Evolutionary conservation across 2,888 invertebrate species (phyloP).

Genomic region (Melinopterus prodromus): DNA sequence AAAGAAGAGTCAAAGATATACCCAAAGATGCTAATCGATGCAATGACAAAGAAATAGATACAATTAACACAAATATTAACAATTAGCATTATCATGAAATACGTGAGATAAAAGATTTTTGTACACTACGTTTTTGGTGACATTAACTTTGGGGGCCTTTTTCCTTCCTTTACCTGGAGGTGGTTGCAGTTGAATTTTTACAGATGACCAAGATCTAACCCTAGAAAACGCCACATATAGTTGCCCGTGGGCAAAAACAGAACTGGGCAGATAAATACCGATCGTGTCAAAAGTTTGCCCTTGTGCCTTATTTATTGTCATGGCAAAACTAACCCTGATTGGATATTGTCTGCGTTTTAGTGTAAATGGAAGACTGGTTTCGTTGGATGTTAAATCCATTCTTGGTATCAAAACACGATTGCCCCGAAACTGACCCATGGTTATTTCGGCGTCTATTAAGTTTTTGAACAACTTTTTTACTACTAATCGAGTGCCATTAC

Average conservation of each 20-base stretch:
- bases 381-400: slow-evolving; percentile 26
- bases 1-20: too few relatives aligned
- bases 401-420: slow-evolving; percentile 27
- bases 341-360: slow-evolving; percentile 47
- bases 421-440: slow-evolving; percentile 8
- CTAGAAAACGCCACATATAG: slow-evolving; percentile 27
- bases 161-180: too few relatives aligned
- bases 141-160: too few relatives aligned
- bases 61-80: too few relatives aligned
- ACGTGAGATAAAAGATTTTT: too few relatives aligned
- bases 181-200: background rate
- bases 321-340: slow-evolving; percentile 45
- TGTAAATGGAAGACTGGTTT: slow-evolving; percentile 39
- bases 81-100: too few relatives aligned
- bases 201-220: background rate
- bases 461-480: slow-evolving; percentile 20
- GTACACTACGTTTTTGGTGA: too few relatives aligned
- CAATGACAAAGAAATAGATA: too few relatives aligned
- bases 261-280: slow-evolving; percentile 18
- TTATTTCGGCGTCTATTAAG: slow-evolving; percentile 23
- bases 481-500: slow-evolving; percentile 40
- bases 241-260: slow-evolving; percentile 25
- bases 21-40: too few relatives aligned
- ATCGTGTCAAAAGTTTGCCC: slow-evolving; percentile 39
- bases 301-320: slow-evolving; percentile 50